These are phyloP conservation scores for Ptychodera flava DNA, from an alignment of 35 echinoderm and acorn worm species.

Conservation along the genomic window DNA sequence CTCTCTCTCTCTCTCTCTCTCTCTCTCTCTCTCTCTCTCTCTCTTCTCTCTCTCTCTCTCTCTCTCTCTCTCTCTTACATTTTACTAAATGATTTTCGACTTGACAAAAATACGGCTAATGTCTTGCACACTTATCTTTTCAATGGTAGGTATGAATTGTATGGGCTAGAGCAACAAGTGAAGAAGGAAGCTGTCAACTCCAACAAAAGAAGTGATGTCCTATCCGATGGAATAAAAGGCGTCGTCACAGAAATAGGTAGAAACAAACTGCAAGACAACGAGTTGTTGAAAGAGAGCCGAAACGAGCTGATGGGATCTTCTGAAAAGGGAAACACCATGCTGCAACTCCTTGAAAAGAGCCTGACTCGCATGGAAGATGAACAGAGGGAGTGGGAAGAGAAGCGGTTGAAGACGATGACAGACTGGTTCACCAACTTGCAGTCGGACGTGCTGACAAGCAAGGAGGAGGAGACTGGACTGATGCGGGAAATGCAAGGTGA, in stretches of 20 bases:
- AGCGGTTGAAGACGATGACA: not conserved
- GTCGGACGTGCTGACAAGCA: not conserved
- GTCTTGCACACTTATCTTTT: too few relatives aligned
- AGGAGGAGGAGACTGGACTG: not conserved
- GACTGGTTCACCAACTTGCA: not conserved
- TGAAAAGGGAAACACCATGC: not conserved
- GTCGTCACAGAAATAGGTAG: not conserved
- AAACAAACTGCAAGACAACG: not conserved
- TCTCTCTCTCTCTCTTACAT: too few relatives aligned
- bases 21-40: too few relatives aligned
- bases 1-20: too few relatives aligned
- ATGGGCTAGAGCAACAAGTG: not conserved
- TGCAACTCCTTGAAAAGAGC: not conserved
- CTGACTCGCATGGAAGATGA: not conserved
- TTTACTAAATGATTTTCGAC: too few relatives aligned
- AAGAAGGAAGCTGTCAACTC: not conserved
- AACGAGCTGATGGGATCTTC: not conserved
- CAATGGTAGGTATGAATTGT: not conserved
- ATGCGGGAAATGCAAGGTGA: not conserved
- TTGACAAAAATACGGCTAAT: too few relatives aligned
- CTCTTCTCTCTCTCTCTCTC: too few relatives aligned
- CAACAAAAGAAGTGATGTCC: not conserved
- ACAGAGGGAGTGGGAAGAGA: not conserved
- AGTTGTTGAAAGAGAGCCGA: not conserved
- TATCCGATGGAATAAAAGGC: not conserved